Percentiles rank a stretch among this genome's conserved stretches.
Conservation (phyloP, 2,797 vertebrate species). For the Myotis daubentonii region DNA sequence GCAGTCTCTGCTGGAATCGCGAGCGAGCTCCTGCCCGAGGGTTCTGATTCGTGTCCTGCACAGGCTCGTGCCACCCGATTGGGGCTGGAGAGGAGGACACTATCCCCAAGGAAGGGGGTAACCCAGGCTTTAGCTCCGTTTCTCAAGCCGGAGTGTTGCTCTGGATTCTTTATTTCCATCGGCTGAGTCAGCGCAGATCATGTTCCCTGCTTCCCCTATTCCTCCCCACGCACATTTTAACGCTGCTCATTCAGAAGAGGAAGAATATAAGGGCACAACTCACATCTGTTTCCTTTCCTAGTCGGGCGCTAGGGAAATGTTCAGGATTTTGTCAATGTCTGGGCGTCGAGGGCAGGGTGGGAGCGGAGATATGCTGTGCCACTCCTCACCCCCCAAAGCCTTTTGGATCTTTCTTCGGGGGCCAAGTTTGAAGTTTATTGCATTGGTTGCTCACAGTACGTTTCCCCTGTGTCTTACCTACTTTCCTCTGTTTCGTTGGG, state of each 20-base stretch:
- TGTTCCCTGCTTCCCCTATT: background rate
- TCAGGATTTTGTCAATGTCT: background rate
- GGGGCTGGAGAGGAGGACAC: background rate
- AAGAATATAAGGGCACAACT: background rate
- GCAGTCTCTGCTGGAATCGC: background rate
- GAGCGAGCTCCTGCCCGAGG: background rate
- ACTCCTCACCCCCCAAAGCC: background rate
- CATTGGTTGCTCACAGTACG: background rate
- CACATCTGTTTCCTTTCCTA: background rate
- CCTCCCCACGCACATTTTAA: background rate
- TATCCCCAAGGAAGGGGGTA: background rate
- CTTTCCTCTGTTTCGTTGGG: conserved; percentile 31
- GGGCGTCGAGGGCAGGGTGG: fast-evolving
- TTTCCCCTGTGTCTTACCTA: background rate
- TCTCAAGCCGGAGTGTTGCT: background rate
- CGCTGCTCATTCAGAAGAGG: background rate
- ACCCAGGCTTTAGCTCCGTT: background rate
- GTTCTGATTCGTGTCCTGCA: background rate
- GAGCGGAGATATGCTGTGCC: background rate
- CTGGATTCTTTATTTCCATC: background rate
- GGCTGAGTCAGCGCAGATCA: background rate
- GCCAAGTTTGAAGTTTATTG: background rate
- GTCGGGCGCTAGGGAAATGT: background rate
- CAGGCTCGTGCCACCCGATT: background rate
- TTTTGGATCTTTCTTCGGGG: background rate